Evolutionary conservation across 1,140 invertebrate genomes (phyloP).

Genomic region (Drosophila lacertosa): DNA sequence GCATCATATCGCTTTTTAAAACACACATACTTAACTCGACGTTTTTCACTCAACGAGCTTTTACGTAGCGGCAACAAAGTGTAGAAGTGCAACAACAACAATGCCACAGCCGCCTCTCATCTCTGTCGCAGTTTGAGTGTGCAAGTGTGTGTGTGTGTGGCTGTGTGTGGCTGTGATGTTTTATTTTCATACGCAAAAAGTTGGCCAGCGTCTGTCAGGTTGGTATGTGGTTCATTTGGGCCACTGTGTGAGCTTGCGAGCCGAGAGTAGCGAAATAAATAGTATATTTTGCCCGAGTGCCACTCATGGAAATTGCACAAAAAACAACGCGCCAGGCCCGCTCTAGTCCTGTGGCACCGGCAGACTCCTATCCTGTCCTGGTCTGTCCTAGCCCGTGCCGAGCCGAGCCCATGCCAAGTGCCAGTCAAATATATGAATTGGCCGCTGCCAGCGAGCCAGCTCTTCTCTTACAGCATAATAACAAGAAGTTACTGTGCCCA

Average conservation of each 20-base stretch:
- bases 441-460: slow-evolving; percentile 42
- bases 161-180: slow-evolving; percentile 25
- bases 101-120: slow-evolving; percentile 49
- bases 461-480: slow-evolving; percentile 70
- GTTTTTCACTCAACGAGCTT: slow-evolving; percentile 81
- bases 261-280: slow-evolving; percentile 76
- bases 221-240: slow-evolving; percentile 78
- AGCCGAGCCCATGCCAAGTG: slow-evolving; percentile 69
- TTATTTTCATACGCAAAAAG: slow-evolving; percentile 74
- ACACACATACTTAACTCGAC: slow-evolving; percentile 80
- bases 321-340: slow-evolving; percentile 56
- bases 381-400: not conserved
- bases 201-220: slow-evolving; percentile 56
- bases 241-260: slow-evolving; percentile 26
- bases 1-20: slow-evolving; percentile 58
- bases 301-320: slow-evolving; percentile 81
- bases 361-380: too few species aligned
- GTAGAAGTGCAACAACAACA: slow-evolving; percentile 75
- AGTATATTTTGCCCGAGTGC: slow-evolving; percentile 81
- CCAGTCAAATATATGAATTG: slow-evolving; percentile 80
- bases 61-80: slow-evolving; percentile 76
- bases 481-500: slow-evolving; percentile 72
- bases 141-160: slow-evolving; percentile 5
- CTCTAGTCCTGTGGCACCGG: not conserved
- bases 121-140: slow-evolving; percentile 40